Conservation (phyloP, 2,797 vertebrate species). For the Acanthopagrus latus region DNA sequence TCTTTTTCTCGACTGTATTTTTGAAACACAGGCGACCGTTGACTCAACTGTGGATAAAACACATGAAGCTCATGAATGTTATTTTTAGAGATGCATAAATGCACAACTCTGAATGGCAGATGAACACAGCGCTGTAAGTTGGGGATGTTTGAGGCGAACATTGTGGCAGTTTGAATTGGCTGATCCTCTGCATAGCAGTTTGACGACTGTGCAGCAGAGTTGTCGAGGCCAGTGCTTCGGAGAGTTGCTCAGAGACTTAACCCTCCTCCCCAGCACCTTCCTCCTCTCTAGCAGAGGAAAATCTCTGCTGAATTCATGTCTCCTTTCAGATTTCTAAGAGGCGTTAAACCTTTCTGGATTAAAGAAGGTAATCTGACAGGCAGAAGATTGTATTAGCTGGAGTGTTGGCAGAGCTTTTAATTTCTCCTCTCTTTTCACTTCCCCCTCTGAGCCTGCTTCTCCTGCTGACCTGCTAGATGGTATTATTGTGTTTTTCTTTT, state of each 20-base stretch:
- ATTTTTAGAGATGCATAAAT: conserved; percentile 29
- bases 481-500: conserved; percentile 77
- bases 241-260: conserved; percentile 77
- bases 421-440: conserved; percentile 76
- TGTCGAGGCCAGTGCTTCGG: conserved; percentile 75
- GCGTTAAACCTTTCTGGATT: conserved; percentile 88
- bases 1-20: conserved; percentile 60
- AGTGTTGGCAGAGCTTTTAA: conserved; percentile 86
- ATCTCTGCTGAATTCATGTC: conserved; percentile 85
- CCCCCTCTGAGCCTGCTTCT: conserved; percentile 64
- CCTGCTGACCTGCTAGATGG: conserved; percentile 79
- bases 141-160: conserved; percentile 19
- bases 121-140: conserved; percentile 11
- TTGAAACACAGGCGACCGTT: conserved; percentile 20
- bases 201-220: conserved; percentile 65
- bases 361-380: conserved; percentile 88
- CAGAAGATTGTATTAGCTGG: conserved; percentile 87
- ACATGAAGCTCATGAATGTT: not conserved
- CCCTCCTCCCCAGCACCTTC: conserved; percentile 67
- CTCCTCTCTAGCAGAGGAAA: conserved; percentile 71
- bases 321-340: conserved; percentile 86
- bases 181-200: conserved; percentile 68
- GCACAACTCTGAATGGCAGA: not conserved
- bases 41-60: not conserved
- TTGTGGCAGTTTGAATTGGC: conserved; percentile 28